Percentiles rank a stretch among this genome's conserved stretches.
Evolutionary conservation across 2,797 vertebrate species (phyloP).

Genomic region (Selene dorsalis): DNA sequence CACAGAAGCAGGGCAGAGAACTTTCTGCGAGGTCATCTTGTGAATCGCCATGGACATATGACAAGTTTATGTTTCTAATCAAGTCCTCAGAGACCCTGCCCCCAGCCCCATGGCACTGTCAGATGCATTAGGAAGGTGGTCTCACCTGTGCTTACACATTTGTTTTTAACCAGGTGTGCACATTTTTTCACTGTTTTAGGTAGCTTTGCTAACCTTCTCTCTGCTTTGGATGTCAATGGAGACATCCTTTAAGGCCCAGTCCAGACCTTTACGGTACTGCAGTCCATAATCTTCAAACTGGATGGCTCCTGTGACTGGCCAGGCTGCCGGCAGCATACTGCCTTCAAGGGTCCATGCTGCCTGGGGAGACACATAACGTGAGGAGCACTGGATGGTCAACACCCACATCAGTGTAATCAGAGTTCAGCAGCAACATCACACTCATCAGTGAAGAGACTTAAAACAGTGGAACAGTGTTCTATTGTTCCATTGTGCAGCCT

Average conservation of each 20-base stretch:
- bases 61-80: too few species aligned
- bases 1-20: neutral
- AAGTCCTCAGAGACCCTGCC: too few species aligned
- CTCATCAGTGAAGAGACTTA: neutral
- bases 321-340: constrained; percentile 65
- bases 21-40: too few species aligned
- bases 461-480: neutral
- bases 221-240: constrained; percentile 81
- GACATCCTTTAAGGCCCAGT: constrained; percentile 84
- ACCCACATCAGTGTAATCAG: neutral
- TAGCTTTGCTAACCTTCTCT: constrained; percentile 85
- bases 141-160: too few species aligned
- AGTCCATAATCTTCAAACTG: constrained; percentile 88
- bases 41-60: too few species aligned
- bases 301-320: constrained; percentile 87
- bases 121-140: too few species aligned
- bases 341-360: constrained; percentile 84
- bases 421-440: neutral
- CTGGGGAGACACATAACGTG: constrained; percentile 63
- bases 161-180: too few species aligned
- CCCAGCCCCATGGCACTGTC: too few species aligned
- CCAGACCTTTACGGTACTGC: constrained; percentile 85
- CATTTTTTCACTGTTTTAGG: too few species aligned
- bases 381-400: neutral
- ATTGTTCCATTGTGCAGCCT: neutral